Percentiles rank a stretch among this genome's conserved stretches.
These are phyloP conservation scores for Neomonachus schauinslandi DNA, from an alignment of 2,113 vertebrate species.

Conservation along the genomic window DNA sequence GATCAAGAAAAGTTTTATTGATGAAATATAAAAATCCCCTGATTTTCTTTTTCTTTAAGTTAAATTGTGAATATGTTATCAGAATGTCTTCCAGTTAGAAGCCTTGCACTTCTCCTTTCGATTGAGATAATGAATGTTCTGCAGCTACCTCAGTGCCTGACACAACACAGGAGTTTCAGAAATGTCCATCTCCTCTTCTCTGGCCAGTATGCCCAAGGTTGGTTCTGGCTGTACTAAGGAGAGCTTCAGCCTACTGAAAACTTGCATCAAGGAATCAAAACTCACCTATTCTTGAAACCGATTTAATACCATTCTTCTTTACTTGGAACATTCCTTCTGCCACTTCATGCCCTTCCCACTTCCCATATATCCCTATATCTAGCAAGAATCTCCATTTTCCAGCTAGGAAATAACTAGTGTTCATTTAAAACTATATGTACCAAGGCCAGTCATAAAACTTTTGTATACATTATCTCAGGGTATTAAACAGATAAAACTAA, in stretches of 20 bases:
- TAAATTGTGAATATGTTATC: background rate
- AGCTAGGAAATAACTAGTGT: background rate
- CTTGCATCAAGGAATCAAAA: background rate
- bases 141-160: background rate
- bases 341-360: background rate
- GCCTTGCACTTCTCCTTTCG: background rate
- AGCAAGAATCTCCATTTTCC: background rate
- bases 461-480: background rate
- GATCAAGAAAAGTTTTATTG: background rate
- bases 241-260: background rate
- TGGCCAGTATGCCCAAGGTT: background rate
- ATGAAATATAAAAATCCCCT: background rate
- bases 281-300: background rate
- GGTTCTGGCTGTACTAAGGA: background rate
- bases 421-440: background rate
- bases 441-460: background rate
- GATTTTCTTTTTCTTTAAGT: background rate
- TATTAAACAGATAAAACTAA: background rate
- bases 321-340: background rate
- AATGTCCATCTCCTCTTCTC: background rate
- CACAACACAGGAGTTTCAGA: background rate
- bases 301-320: background rate
- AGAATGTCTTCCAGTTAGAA: background rate
- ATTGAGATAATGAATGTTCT: background rate
- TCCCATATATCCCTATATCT: background rate